Percentiles rank a stretch among this genome's conserved stretches.
These are phyloP conservation scores for Calyptomena viridis DNA, from an alignment of 2,113 vertebrate genomes.

Conservation along the genomic window DNA sequence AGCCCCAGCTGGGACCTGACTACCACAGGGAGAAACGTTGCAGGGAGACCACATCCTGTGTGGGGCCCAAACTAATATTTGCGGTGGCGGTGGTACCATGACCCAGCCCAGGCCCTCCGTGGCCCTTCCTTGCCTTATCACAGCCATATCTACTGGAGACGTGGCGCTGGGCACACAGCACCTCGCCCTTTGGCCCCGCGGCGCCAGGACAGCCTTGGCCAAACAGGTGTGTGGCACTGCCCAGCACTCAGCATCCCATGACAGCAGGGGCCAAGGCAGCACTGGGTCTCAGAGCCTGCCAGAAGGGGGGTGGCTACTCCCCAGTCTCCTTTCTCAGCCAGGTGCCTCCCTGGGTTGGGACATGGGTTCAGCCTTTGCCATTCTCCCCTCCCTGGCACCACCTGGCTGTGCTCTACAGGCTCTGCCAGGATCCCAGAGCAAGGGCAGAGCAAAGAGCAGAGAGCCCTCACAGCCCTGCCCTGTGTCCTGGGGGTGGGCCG, in stretches of 20 bases:
- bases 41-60: neutral
- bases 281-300: neutral
- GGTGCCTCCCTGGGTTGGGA: neutral
- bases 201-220: neutral
- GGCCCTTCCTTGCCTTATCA: neutral
- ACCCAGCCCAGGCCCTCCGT: accelerated
- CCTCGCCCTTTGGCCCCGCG: neutral
- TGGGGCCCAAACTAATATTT: neutral
- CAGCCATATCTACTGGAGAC: neutral
- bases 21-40: neutral
- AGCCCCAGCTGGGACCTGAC: neutral
- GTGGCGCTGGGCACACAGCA: neutral
- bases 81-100: neutral
- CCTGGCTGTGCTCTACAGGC: accelerated
- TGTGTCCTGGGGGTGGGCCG: accelerated
- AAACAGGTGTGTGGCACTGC: neutral
- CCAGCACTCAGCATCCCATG: neutral
- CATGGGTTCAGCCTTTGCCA: no score
- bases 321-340: neutral
- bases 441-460: no score
- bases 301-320: neutral
- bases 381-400: neutral
- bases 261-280: accelerated
- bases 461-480: neutral
- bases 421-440: accelerated